phyloP scores from a whole-genome alignment of 2,888 invertebrate species.

The Timema cristinae region DNA sequence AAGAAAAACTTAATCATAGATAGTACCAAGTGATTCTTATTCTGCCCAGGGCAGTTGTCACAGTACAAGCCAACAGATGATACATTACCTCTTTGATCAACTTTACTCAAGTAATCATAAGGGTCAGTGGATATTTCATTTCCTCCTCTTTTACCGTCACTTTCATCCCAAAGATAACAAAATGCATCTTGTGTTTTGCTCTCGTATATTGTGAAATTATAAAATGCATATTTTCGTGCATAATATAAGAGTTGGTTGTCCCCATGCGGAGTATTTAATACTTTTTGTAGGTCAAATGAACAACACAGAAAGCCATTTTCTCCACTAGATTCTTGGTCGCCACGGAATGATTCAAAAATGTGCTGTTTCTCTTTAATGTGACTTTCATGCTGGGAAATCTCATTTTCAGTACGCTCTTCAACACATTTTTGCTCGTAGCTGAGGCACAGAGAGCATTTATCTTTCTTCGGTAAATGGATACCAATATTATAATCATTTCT shows the following conservation, averaged over 20 bases:
- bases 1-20: constrained; percentile 2
- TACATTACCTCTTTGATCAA: background rate
- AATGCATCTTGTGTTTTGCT: constrained; percentile 35
- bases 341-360: background rate
- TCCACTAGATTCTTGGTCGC: background rate
- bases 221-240: constrained; percentile 37
- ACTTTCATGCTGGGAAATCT: background rate
- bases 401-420: constrained; percentile 2
- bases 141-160: constrained; percentile 37
- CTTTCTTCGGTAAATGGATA: background rate
- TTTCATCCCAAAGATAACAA: constrained; percentile 36
- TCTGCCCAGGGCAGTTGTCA: background rate
- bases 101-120: background rate
- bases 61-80: background rate
- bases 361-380: constrained; percentile 1
- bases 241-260: constrained; percentile 28
- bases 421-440: background rate
- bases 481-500: background rate
- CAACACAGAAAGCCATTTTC: constrained; percentile 2
- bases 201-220: constrained; percentile 40
- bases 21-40: background rate
- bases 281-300: background rate
- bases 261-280: background rate
- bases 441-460: background rate
- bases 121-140: constrained; percentile 34